Conservation (phyloP, 2,888 invertebrate species). For the Hemaris fuciformis region DNA sequence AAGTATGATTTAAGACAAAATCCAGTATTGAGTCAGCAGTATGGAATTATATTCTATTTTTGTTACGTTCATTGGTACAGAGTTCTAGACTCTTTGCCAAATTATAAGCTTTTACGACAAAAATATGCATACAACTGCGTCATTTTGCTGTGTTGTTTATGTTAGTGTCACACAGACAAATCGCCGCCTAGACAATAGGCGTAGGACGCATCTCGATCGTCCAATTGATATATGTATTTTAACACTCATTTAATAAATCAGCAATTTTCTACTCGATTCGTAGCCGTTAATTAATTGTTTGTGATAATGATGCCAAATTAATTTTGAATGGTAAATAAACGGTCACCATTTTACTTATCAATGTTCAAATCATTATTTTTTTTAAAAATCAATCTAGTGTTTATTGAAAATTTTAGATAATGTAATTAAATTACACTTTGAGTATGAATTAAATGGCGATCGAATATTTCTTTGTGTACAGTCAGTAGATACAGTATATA, state of each 20-base stretch:
- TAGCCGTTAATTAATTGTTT: not conserved
- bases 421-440: no score
- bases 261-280: not conserved
- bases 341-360: no score
- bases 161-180: conserved; percentile 33
- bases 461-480: no score
- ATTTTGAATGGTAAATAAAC: no score
- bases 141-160: conserved; percentile 44
- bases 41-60: conserved; percentile 72
- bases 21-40: conserved; percentile 57
- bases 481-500: no score
- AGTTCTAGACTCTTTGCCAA: conserved; percentile 68
- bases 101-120: conserved; percentile 72
- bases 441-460: no score
- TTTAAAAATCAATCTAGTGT: no score
- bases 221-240: not conserved
- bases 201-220: not conserved
- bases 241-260: not conserved
- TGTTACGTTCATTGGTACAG: conserved; percentile 59
- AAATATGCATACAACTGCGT: conserved; percentile 65
- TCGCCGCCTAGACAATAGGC: conserved; percentile 16
- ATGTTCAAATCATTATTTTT: no score
- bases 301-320: no score
- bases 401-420: no score
- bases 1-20: conserved; percentile 30